A percentile compares a stretch with the other conserved stretches of the same genome.
Evolutionary conservation across 2,797 vertebrate species (phyloP).

Genomic region (Telmatherina bonti): DNA sequence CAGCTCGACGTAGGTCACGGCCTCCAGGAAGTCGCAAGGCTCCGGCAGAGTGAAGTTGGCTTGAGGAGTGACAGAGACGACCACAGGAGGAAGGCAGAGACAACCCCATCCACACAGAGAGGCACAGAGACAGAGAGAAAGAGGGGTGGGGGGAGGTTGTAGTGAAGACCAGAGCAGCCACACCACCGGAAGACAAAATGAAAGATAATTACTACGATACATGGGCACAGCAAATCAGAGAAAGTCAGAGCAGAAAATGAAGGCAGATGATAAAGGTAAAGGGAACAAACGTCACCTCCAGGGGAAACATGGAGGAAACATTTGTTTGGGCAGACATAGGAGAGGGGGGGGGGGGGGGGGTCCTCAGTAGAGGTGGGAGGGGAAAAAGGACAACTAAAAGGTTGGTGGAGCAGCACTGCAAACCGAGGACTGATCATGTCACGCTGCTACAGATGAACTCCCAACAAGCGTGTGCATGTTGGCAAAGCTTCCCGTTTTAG

Average conservation of each 20-base stretch:
- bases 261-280: constrained; percentile 67
- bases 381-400: constrained; percentile 68
- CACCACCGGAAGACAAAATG: constrained; percentile 82
- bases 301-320: constrained; percentile 74
- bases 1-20: constrained; percentile 86
- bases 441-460: constrained; percentile 38
- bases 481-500: constrained; percentile 41
- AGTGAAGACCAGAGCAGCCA: constrained; percentile 82
- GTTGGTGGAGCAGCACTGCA: constrained; percentile 74
- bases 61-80: constrained; percentile 69
- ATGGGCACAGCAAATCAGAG: constrained; percentile 54
- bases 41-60: constrained; percentile 93
- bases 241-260: constrained; percentile 71
- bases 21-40: constrained; percentile 90
- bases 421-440: constrained; percentile 65
- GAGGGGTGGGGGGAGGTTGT: constrained; percentile 62
- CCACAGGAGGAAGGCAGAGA: constrained; percentile 52
- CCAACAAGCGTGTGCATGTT: constrained; percentile 44
- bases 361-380: constrained; percentile 63
- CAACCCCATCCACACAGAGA: constrained; percentile 64
- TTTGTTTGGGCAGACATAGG: constrained; percentile 76
- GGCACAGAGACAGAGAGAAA: constrained; percentile 44
- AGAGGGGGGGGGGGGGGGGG: constrained; percentile 55
- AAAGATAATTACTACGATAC: constrained; percentile 74
- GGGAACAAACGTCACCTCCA: constrained; percentile 79